These are phyloP conservation scores for Gymnocypris eckloni DNA, from an alignment of 2,797 vertebrate genomes.

Conservation along the genomic window DNA sequence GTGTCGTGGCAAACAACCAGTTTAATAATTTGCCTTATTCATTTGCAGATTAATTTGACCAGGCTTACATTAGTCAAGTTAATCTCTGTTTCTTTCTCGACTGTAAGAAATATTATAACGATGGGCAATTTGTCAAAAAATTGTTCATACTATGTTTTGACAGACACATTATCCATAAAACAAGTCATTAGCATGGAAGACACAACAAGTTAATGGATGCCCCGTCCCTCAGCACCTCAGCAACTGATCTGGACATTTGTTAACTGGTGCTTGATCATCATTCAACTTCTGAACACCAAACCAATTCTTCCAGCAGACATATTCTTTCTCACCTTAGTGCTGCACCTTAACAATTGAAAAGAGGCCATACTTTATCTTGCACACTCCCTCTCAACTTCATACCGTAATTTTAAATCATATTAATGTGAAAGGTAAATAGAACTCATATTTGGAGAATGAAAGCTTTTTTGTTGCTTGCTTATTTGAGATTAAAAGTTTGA, in stretches of 20 bases:
- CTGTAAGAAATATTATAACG: conserved; percentile 13
- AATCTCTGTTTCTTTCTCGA: conserved; percentile 6
- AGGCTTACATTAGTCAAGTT: conserved; percentile 9
- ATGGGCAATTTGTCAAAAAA: conserved; percentile 40
- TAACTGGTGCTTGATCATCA: conserved; percentile 47
- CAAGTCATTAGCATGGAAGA: conserved; percentile 61
- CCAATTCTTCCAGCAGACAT: neutral
- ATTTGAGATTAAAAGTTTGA: neutral
- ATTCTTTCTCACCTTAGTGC: conserved; percentile 8
- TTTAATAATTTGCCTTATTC: neutral
- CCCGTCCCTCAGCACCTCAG: conserved; percentile 53
- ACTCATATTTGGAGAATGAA: neutral
- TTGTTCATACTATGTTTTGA: conserved; percentile 47
- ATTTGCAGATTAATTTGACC: neutral
- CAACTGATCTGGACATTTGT: conserved; percentile 52
- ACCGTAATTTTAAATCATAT: neutral
- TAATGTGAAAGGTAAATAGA: neutral
- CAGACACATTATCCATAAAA: conserved; percentile 53
- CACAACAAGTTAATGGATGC: conserved; percentile 62
- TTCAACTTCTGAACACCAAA: conserved; percentile 14
- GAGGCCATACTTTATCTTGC: neutral
- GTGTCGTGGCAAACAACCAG: neutral
- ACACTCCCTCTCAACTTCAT: neutral
- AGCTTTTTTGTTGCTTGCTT: neutral
- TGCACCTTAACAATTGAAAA: neutral